Conservation (phyloP, 2,797 vertebrate species). For the Gymnocypris eckloni region DNA sequence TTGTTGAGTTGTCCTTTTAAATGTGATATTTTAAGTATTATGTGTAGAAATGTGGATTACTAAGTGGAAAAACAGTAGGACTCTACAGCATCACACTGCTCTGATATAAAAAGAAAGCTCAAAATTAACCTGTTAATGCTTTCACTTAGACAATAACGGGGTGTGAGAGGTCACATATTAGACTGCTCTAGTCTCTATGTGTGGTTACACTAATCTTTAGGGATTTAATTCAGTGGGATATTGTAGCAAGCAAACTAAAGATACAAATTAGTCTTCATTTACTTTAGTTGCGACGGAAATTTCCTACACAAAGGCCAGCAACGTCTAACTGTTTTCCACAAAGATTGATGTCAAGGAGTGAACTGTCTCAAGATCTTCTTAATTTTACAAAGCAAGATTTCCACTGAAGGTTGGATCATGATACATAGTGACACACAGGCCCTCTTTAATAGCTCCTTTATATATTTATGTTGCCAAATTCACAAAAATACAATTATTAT, state of each 20-base stretch:
- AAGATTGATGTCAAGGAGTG: conserved; percentile 47
- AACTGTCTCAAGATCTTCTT: conserved; percentile 33
- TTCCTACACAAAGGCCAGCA: conserved; percentile 38
- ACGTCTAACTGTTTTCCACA: conserved; percentile 48
- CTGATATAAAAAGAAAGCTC: conserved; percentile 22
- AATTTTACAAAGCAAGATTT: conserved; percentile 20
- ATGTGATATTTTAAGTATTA: background rate
- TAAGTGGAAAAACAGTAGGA: background rate
- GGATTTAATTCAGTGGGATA: conserved; percentile 56
- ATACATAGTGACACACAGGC: background rate
- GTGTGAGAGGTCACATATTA: conserved; percentile 53
- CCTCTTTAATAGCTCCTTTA: background rate
- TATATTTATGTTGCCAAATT: background rate
- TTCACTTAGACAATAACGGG: conserved; percentile 51
- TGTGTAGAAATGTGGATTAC: background rate
- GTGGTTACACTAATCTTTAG: conserved; percentile 58
- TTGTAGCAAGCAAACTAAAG: conserved; percentile 54
- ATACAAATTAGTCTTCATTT: conserved; percentile 60
- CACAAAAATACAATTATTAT: background rate
- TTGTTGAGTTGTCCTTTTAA: background rate
- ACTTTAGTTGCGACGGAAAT: conserved; percentile 32
- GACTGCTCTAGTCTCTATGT: conserved; percentile 43
- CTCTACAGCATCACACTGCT: background rate
- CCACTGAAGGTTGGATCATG: background rate
- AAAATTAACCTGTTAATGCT: conserved; percentile 44